phyloP scores from a whole-genome alignment of 2,113 vertebrate genomes.

The Hyla sarda region DNA sequence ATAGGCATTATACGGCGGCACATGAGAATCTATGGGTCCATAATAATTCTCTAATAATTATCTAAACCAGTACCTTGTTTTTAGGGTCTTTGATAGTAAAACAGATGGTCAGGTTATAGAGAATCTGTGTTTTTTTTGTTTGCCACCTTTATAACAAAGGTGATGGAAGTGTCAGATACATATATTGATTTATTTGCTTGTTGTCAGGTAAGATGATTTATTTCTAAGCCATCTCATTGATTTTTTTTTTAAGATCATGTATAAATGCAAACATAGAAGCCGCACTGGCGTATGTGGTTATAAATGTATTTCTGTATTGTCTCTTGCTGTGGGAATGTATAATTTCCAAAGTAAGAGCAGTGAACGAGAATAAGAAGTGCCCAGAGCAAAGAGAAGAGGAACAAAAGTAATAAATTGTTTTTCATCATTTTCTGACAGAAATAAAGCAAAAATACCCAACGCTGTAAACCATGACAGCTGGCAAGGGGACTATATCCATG shows the following conservation, averaged over 20 bases:
- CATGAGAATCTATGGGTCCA: background rate
- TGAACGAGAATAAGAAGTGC: background rate
- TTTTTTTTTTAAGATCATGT: conserved; percentile 39
- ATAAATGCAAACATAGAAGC: conserved; percentile 21
- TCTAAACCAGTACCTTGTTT: background rate
- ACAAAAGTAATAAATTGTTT: conserved; percentile 31
- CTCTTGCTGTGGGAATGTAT: background rate
- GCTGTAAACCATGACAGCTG: conserved; percentile 12
- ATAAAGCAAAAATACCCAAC: conserved; percentile 31
- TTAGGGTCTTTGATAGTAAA: background rate
- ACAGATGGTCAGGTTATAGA: conserved; percentile 53
- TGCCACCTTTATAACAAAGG: conserved; percentile 21
- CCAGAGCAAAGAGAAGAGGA: conserved; percentile 12
- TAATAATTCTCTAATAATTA: background rate
- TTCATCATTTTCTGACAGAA: conserved; percentile 17
- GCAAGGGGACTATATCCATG: background rate
- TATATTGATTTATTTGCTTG: conserved; percentile 36
- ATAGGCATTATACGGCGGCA: background rate
- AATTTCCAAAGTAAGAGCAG: conserved; percentile 15
- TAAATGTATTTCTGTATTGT: conserved; percentile 11
- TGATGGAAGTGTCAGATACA: conserved; percentile 25
- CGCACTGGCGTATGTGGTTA: conserved; percentile 4
- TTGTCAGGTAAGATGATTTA: conserved; percentile 48
- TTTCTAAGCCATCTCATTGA: conserved; percentile 26
- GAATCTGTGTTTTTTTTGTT: conserved; percentile 62